Conservation (phyloP, 2,888 invertebrate species). For the Drosophila dives region DNA sequence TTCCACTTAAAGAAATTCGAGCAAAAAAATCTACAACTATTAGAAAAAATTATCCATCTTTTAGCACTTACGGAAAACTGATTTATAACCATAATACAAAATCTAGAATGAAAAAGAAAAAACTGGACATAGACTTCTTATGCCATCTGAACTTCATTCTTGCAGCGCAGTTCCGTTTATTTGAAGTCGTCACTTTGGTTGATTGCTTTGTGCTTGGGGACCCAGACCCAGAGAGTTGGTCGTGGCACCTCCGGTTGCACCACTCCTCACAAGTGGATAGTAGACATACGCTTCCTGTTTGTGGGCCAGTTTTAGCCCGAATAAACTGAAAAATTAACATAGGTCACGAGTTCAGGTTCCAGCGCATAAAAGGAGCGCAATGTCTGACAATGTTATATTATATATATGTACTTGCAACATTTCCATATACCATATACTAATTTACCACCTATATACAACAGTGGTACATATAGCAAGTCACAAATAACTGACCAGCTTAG, state of each 20-base stretch:
- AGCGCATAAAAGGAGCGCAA: slow-evolving; percentile 64
- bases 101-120: neutral
- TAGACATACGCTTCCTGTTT: slow-evolving; percentile 67
- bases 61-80: slow-evolving; percentile 1
- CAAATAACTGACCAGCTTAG: slow-evolving; percentile 66
- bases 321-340: slow-evolving; percentile 75
- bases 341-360: slow-evolving; percentile 82
- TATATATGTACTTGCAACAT: slow-evolving; percentile 21
- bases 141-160: slow-evolving; percentile 3
- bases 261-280: slow-evolving; percentile 4
- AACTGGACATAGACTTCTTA: neutral
- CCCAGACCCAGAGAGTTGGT: slow-evolving; percentile 72
- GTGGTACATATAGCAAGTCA: slow-evolving; percentile 58
- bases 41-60: neutral
- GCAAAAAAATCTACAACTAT: neutral
- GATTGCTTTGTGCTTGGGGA: slow-evolving; percentile 66
- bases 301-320: slow-evolving; percentile 66
- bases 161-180: slow-evolving; percentile 6
- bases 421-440: slow-evolving; percentile 8
- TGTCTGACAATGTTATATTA: slow-evolving; percentile 63
- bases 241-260: neutral
- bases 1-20: neutral
- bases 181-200: slow-evolving; percentile 43
- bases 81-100: slow-evolving; percentile 6
- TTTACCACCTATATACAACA: slow-evolving; percentile 5